Conservation (phyloP, 2,888 invertebrate species). For the Drosophila tanythrix region DNA sequence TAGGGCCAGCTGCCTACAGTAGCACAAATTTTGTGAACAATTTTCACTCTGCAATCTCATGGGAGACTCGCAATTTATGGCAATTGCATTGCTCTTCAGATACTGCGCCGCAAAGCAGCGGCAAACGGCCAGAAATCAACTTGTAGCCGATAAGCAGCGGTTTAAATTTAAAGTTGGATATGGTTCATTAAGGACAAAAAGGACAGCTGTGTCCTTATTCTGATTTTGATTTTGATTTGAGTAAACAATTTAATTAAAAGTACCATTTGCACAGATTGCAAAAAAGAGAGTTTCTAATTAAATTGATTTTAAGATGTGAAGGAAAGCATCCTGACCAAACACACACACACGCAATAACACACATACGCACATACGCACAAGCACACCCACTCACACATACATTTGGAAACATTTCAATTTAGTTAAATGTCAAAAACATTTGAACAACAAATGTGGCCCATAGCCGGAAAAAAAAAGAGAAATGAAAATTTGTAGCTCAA, state of each 20-base stretch:
- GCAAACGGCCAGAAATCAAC: constrained; percentile 17
- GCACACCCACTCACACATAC: constrained; percentile 13
- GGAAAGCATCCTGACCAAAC: constrained; percentile 26
- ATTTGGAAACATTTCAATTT: constrained; percentile 56
- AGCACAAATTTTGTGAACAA: constrained; percentile 34
- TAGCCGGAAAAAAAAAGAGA: constrained; percentile 15
- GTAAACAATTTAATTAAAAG: constrained; percentile 68
- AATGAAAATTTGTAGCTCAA: constrained; percentile 40
- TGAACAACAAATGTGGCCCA: constrained; percentile 45
- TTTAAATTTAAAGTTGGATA: neutral
- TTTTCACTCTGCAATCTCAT: constrained; percentile 66
- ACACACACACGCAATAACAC: neutral
- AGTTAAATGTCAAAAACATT: constrained; percentile 53
- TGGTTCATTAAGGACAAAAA: neutral
- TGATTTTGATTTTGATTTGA: constrained; percentile 16
- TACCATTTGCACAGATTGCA: constrained; percentile 26
- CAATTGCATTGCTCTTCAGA: constrained; percentile 49
- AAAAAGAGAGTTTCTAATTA: constrained; percentile 57
- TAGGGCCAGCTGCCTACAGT: constrained; percentile 25
- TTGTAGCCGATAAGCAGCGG: constrained; percentile 6
- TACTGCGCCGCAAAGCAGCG: constrained; percentile 3
- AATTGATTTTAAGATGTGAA: constrained; percentile 64
- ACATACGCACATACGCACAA: constrained; percentile 13
- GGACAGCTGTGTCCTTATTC: neutral
- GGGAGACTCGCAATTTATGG: constrained; percentile 71